A percentile compares a stretch with the other conserved stretches of the same genome.
Conservation (phyloP, 2,113 vertebrate species). For the Ahaetulla prasina region DNA sequence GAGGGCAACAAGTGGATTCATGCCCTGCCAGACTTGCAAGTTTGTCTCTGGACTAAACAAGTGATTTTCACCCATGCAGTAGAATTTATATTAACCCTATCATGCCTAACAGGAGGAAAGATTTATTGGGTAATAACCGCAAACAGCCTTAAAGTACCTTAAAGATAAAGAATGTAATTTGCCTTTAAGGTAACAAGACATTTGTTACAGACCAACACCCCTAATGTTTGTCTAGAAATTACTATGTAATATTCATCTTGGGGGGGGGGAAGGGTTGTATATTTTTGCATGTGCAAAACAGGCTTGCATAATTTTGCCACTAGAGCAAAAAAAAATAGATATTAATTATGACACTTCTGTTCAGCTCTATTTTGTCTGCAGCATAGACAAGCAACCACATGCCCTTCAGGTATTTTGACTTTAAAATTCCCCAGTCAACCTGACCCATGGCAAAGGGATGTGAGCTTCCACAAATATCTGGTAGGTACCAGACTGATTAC, state of each 20-base stretch:
- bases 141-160: neutral
- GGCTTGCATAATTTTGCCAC: neutral
- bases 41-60: conserved; percentile 39
- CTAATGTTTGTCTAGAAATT: neutral
- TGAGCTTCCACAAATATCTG: neutral
- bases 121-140: neutral
- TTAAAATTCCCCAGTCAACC: neutral
- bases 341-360: neutral
- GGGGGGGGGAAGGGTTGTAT: neutral
- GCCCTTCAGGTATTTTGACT: neutral
- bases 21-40: neutral
- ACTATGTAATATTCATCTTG: neutral
- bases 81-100: conserved; percentile 9
- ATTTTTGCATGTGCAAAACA: neutral
- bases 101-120: neutral
- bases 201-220: neutral
- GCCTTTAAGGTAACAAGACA: neutral
- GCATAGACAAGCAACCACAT: neutral
- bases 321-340: neutral
- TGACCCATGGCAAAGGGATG: neutral
- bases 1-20: conserved; percentile 27
- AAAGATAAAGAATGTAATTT: neutral
- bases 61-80: conserved; percentile 20
- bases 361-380: neutral
- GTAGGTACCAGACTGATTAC: neutral